A percentile compares a stretch with the other conserved stretches of the same genome.
Conservation (phyloP, 1,140 invertebrate genomes). For the Drosophila orena region DNA sequence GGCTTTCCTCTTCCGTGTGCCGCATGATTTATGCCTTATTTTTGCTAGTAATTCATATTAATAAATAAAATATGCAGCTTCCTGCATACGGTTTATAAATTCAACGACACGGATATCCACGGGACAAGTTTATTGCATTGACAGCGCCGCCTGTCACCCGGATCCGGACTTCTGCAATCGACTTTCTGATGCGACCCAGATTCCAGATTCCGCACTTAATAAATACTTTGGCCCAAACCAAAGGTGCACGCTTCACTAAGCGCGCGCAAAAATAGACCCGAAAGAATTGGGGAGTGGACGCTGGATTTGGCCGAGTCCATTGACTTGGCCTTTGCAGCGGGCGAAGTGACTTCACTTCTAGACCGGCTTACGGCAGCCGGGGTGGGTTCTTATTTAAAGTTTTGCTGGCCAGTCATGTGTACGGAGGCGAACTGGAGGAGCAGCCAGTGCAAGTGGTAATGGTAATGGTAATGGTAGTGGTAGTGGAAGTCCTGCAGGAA, state of each 20-base stretch:
- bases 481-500: conserved; percentile 27
- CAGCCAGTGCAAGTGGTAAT: conserved; percentile 47
- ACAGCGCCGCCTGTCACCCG: conserved; percentile 41
- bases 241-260: conserved; percentile 68
- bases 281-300: conserved; percentile 16
- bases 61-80: conserved; percentile 67
- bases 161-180: conserved; percentile 52
- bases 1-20: conserved; percentile 50
- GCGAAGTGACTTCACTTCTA: conserved; percentile 24
- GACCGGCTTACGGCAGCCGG: conserved; percentile 24
- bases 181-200: conserved; percentile 56
- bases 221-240: conserved; percentile 67
- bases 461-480: conserved; percentile 47
- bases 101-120: conserved; percentile 60
- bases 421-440: conserved; percentile 60
- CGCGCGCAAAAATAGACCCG: conserved; percentile 57
- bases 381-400: conserved; percentile 73
- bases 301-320: conserved; percentile 51
- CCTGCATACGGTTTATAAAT: conserved; percentile 56
- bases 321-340: conserved; percentile 52
- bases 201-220: conserved; percentile 68
- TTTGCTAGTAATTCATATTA: conserved; percentile 60
- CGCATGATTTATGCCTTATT: conserved; percentile 52
- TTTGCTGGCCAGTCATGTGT: conserved; percentile 74
- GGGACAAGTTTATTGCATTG: conserved; percentile 57